phyloP scores from a whole-genome alignment of 2,888 invertebrate species.

The Microplitis deprimator region DNA sequence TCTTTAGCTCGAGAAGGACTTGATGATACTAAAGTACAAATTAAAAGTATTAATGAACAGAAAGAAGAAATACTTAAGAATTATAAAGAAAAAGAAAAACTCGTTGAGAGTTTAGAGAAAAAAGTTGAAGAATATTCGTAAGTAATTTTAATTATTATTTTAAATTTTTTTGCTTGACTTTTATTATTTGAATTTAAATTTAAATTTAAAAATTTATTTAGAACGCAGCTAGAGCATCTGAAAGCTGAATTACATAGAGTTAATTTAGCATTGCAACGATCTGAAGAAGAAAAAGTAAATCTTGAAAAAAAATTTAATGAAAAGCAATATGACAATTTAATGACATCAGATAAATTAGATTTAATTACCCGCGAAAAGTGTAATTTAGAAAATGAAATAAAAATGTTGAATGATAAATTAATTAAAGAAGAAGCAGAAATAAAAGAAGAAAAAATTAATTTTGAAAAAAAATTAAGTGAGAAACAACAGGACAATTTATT shows the following conservation, averaged over 20 bases:
- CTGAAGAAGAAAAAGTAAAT: constrained; percentile 30
- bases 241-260: constrained; percentile 32
- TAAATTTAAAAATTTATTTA: constrained; percentile 4
- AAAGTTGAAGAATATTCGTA: constrained; percentile 43
- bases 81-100: constrained; percentile 32
- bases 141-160: constrained; percentile 22
- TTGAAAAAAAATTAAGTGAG: no score
- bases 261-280: constrained; percentile 19
- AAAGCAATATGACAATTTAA: constrained; percentile 26
- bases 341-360: constrained; percentile 4
- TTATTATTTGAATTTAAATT: neutral
- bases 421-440: constrained; percentile 34
- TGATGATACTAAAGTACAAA: constrained; percentile 27
- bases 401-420: constrained; percentile 39
- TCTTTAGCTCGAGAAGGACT: constrained; percentile 25
- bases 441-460: neutral
- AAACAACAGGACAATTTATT: neutral
- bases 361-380: constrained; percentile 15
- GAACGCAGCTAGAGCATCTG: constrained; percentile 32
- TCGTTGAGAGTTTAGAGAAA: constrained; percentile 29
- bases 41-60: constrained; percentile 29
- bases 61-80: constrained; percentile 32
- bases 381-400: constrained; percentile 31
- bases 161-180: constrained; percentile 2
- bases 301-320: constrained; percentile 32